Base-by-base conservation (phyloP, 1,140 invertebrate genomes). In the Drosophila kohkoa region DNA sequence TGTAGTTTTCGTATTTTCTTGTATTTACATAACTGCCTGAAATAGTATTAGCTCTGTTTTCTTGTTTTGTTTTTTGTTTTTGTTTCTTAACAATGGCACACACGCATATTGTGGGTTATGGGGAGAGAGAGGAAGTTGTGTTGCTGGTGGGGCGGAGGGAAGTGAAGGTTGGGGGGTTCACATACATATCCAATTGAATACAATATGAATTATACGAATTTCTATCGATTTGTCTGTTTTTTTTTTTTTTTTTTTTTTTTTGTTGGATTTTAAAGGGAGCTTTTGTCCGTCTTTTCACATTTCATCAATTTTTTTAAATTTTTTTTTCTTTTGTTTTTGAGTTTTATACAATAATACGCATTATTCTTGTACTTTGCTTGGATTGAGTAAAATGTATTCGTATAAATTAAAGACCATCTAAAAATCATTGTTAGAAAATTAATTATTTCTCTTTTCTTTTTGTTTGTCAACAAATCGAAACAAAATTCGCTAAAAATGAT, bases 41-140 rank as follows among this genome's bases (percentile, higher is more conserved):
- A 46, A n/a, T 46, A 59, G 28, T 54, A 74, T 58, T 45, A 46
- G 48, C 48, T 62, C 41, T 63, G 11, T 30, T 52, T 43, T 16
- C 7, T 59, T 60, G 35, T 45, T 54, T 74, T 66, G 7, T 73
- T 25, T 35, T 35, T 45, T 67, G 11, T 25, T 46, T 35, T 45
- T 67, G 11, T 43, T 41, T 81, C 43, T 81, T 71, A 82, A 75
- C 76, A 83, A 82, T 83, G 64, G 81, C 81, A 80, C 81, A 83
- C 81, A 83, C 81, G 73, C 77, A 83, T 80, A 49, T 63, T 35
- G 52, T 66, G 62, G 5, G 25, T 48, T 41, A 15, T 16, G 15
- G 16, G 10, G 15, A n/a, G 28, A 30, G 46, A 38, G 48, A 25
- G 49, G 15, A 25, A n/a, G 55, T 72, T 63, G 41, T 59, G 49